These are phyloP conservation scores for Orius laevigatus DNA, from an alignment of 1,140 invertebrate species.

Conservation along the genomic window DNA sequence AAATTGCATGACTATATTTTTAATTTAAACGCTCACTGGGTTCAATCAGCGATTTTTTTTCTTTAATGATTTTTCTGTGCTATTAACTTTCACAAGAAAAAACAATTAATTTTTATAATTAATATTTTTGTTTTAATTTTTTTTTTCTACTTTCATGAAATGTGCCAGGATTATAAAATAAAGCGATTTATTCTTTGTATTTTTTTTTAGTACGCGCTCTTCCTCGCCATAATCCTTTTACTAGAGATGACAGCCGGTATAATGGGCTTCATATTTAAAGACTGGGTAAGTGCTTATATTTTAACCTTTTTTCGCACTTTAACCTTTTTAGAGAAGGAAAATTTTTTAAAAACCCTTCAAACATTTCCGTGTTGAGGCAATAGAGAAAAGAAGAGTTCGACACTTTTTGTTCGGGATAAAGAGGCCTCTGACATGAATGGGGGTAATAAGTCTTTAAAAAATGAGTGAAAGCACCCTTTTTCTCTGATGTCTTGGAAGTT, in stretches of 20 bases:
- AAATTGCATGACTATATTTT: neutral
- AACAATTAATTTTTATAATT: neutral
- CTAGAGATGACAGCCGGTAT: constrained; percentile 82
- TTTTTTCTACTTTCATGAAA: neutral
- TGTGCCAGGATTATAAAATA: neutral
- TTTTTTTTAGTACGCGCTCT: constrained; percentile 76
- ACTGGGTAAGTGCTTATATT: constrained; percentile 57
- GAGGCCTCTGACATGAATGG: too few relatives aligned
- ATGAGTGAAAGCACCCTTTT: too few relatives aligned
- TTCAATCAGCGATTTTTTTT: neutral
- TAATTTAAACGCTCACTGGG: neutral
- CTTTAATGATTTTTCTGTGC: too few relatives aligned
- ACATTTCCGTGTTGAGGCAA: too few relatives aligned
- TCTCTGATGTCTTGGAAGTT: too few relatives aligned
- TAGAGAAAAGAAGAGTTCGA: too few relatives aligned
- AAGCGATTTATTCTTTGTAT: neutral
- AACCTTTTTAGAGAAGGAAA: too few relatives aligned
- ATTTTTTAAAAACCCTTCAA: too few relatives aligned
- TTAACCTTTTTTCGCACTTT: constrained; percentile 1
- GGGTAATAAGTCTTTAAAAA: too few relatives aligned
- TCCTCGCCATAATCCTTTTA: constrained; percentile 73
- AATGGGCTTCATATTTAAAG: constrained; percentile 89
- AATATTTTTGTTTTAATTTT: neutral
- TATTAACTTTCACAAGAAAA: neutral
- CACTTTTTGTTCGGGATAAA: too few relatives aligned